Evolutionary conservation across 2,888 invertebrate genomes (phyloP).

Genomic region (Microplitis deprimator): DNA sequence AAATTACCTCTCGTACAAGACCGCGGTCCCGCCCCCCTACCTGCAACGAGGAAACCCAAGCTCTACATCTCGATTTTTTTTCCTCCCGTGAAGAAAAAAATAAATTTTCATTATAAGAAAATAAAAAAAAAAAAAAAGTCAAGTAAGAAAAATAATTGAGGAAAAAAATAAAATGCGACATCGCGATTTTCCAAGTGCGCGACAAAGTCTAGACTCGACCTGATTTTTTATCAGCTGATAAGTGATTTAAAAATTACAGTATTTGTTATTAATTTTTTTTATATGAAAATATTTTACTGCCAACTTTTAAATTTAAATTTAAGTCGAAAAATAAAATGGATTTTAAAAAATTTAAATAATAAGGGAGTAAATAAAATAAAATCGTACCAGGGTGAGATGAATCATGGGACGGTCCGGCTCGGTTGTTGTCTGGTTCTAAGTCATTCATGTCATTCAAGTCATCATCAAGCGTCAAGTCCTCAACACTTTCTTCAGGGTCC

Average conservation of each 20-base stretch:
- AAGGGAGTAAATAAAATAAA: slow-evolving; percentile 6
- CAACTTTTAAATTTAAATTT: slow-evolving; percentile 24
- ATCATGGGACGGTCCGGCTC: slow-evolving; percentile 77
- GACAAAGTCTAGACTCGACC: slow-evolving; percentile 17
- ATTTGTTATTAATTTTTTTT: slow-evolving; percentile 30
- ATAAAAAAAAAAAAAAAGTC: slow-evolving; percentile 40
- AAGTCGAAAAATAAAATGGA: too few relatives aligned
- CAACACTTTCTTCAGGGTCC: slow-evolving; percentile 83
- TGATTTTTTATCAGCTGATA: slow-evolving; percentile 29
- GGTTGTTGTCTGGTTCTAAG: slow-evolving; percentile 80
- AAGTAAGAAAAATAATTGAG: slow-evolving; percentile 31
- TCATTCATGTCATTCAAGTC: slow-evolving; percentile 79
- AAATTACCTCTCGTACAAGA: slow-evolving; percentile 64
- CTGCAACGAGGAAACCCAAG: slow-evolving; percentile 71
- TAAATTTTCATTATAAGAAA: slow-evolving; percentile 49
- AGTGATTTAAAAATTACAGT: slow-evolving; percentile 5
- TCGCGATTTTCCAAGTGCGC: slow-evolving; percentile 29
- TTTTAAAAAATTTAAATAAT: slow-evolving; percentile 21
- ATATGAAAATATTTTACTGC: slow-evolving; percentile 1
- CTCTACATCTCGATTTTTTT: slow-evolving; percentile 65
- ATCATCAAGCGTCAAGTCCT: slow-evolving; percentile 88
- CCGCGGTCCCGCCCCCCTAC: slow-evolving; percentile 68
- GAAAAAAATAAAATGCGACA: slow-evolving; percentile 2
- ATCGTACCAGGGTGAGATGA: slow-evolving; percentile 78
- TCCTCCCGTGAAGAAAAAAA: slow-evolving; percentile 29